Evolutionary conservation across 2,888 invertebrate genomes (phyloP).

Genomic region (Neoaliturus tenellus): DNA sequence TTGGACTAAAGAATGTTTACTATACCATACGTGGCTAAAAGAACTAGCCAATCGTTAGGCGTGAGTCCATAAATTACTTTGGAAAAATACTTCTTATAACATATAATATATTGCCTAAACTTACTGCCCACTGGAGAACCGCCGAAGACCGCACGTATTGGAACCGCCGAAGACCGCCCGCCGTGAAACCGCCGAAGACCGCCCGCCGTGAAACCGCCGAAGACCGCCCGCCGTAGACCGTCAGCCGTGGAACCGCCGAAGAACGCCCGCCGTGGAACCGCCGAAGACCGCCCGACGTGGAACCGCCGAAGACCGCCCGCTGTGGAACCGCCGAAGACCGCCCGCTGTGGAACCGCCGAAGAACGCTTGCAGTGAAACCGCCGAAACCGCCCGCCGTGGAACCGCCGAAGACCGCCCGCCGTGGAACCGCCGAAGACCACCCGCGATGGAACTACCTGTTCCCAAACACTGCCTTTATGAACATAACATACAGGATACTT

Average conservation of each 20-base stretch:
- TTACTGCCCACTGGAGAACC: neutral
- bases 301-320: neutral
- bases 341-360: neutral
- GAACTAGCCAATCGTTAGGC: no score
- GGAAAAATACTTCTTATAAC: no score
- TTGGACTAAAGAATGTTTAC: no score
- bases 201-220: neutral
- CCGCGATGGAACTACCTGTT: neutral
- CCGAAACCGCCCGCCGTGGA: neutral
- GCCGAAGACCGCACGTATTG: neutral
- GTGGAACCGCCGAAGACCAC: neutral
- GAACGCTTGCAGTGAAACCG: neutral
- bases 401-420: neutral
- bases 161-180: neutral
- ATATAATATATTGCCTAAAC: no score
- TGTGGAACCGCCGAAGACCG: neutral
- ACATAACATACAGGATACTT: no score
- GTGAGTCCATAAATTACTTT: no score
- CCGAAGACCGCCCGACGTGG: neutral
- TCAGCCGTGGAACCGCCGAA: constrained; percentile 17
- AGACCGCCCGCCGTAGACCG: neutral
- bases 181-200: neutral
- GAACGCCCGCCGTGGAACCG: neutral
- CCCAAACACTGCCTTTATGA: no score
- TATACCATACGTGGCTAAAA: no score